A percentile compares a stretch with the other conserved stretches of the same genome.
Evolutionary conservation across 2,888 invertebrate genomes (phyloP).

Genomic region (Phyllotreta striolata): DNA sequence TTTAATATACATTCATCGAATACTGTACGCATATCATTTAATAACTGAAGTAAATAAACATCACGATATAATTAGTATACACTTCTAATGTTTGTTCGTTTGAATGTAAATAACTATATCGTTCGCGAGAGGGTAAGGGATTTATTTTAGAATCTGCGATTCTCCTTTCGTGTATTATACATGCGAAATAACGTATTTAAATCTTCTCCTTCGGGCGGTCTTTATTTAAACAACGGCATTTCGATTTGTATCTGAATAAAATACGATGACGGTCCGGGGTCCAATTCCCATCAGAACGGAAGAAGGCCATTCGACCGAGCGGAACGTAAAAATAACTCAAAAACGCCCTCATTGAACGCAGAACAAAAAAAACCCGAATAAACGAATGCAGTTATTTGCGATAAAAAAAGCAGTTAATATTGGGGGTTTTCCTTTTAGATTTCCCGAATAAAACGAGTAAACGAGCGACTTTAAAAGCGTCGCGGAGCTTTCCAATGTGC

Average conservation of each 20-base stretch:
- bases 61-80: no score
- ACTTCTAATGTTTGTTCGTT: background rate
- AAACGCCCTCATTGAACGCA: background rate
- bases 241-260: slow-evolving; percentile 12
- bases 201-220: no score
- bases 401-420: slow-evolving; percentile 16
- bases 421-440: slow-evolving; percentile 5
- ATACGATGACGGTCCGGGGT: background rate
- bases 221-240: slow-evolving; percentile 7
- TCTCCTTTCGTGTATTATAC: no score
- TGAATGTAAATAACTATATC: no score
- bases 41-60: no score
- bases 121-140: no score
- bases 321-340: background rate
- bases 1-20: no score
- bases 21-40: no score
- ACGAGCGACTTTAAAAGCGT: slow-evolving; percentile 4
- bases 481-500: background rate
- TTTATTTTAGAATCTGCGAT: no score
- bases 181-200: no score
- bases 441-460: slow-evolving; percentile 7
- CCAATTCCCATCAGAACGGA: slow-evolving; percentile 6
- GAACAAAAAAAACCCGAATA: background rate
- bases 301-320: background rate
- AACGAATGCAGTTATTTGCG: slow-evolving; percentile 14